Base-by-base conservation (phyloP, 2,113 vertebrate species). In the Laterallus jamaicensis region DNA sequence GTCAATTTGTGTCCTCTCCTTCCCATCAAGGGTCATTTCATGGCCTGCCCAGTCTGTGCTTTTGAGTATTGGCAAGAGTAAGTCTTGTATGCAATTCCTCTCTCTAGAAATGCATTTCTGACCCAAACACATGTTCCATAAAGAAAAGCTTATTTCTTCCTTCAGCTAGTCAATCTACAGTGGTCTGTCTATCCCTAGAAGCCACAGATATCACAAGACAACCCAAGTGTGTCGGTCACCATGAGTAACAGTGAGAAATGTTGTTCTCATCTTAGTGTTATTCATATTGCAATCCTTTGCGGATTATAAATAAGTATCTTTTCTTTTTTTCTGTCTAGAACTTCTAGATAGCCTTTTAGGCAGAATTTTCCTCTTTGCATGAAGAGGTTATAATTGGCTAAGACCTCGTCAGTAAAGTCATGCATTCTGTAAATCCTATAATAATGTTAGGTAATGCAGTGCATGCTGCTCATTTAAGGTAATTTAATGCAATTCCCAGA, bases 341-440 rank as follows among this genome's bases (percentile, higher is more conserved):
- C 35, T 78, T 88, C 24, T 83, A 95, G 82, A 69, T 79, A 78
- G 69, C 14, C 31, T 82, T 84, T 60, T 39, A 44, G 31, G 76
- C 55, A 59, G 59, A 52, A 66, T 82, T 90, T 81, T 67, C 71
- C 56, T 74, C 44, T 85, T 68, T 59, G 17, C 39, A 66, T 62
- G 54, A 15, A 58, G 28, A 75, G 19, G 40, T 71, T 78, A 55
- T 75, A 90, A 82, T 40, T 90, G 71, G 28, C 62, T 83, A 75
- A 97, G 70, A 17, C 40, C 6, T 37, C 76, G 7, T 4, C 14
- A 37, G 73, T 75, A 47, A 77, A 90, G 69, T 50, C 52, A 44
- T 35, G 10, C n/a, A 60, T 89, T 91, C 79, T 92, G 66, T 87
- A 96, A 97, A 84, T 73, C 21, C 31, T 60, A 28, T 78, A 92